Evolutionary conservation across 92 coral and sea anemone species (phyloP).

Genomic region (Hydrozoanthus gracilis): DNA sequence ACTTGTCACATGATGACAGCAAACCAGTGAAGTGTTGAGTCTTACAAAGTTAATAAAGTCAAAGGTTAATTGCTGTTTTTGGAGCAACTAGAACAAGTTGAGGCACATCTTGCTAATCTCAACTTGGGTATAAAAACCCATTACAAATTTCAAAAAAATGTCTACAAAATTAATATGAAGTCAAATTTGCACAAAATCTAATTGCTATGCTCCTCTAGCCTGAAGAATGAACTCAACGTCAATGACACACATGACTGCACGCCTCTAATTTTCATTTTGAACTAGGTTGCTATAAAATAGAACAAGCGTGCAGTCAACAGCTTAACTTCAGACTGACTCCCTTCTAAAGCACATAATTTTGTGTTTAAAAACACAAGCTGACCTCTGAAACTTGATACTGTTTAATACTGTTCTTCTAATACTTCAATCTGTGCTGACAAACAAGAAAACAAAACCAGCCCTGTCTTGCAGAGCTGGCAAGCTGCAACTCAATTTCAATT

Average conservation of each 20-base stretch:
- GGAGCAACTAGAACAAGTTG: not conserved
- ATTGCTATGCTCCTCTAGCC: too few species aligned
- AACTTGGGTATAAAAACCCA: not conserved
- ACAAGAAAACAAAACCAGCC: too few species aligned
- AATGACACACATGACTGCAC: not conserved
- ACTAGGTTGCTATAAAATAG: not conserved
- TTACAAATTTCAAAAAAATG: not conserved
- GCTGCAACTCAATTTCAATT: too few species aligned
- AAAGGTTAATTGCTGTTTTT: not conserved
- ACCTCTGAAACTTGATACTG: too few species aligned
- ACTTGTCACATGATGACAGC: constrained; percentile 18
- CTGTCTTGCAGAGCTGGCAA: too few species aligned
- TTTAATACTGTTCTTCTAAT: too few species aligned
- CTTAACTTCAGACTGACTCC: not conserved
- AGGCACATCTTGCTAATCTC: constrained; percentile 23
- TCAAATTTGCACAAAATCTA: not conserved
- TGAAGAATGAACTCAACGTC: not conserved
- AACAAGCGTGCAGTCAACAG: not conserved
- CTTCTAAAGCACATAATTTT: too few species aligned
- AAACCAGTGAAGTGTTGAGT: not conserved
- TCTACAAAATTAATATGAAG: not conserved
- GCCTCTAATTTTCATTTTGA: not conserved
- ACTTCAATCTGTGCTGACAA: too few species aligned
- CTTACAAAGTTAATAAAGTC: not conserved
- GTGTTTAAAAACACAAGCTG: too few species aligned